Conservation (phyloP, 2,888 invertebrate genomes). For the Barypeithes pellucidus region DNA sequence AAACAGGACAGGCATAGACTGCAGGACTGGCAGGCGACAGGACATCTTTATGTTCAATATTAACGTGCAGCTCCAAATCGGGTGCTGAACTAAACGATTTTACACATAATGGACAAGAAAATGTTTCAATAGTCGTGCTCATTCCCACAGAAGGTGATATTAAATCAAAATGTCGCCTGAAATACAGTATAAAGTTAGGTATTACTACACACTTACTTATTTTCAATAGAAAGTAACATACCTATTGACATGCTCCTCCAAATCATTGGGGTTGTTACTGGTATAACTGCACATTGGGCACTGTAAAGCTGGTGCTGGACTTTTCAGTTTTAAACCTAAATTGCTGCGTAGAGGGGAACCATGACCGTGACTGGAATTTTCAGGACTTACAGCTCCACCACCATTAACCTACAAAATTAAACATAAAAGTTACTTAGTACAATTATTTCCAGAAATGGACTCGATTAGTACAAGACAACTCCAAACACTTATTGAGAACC, state of each 20-base stretch:
- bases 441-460: too few relatives aligned
- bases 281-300: constrained; percentile 86
- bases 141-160: constrained; percentile 80
- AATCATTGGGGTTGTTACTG: constrained; percentile 80
- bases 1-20: constrained; percentile 70
- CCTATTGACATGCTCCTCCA: constrained; percentile 87
- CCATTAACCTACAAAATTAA: constrained; percentile 65
- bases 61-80: constrained; percentile 88
- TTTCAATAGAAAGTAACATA: too few relatives aligned
- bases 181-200: constrained; percentile 42
- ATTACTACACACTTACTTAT: too few relatives aligned
- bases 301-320: constrained; percentile 74
- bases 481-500: too few relatives aligned
- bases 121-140: constrained; percentile 71
- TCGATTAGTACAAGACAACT: too few relatives aligned
- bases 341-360: constrained; percentile 84
- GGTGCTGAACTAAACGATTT: constrained; percentile 81
- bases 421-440: not conserved
- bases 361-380: constrained; percentile 76
- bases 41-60: constrained; percentile 88
- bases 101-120: constrained; percentile 86
- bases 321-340: constrained; percentile 79
- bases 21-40: constrained; percentile 76
- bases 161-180: constrained; percentile 85
- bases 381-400: constrained; percentile 68